phyloP scores from a whole-genome alignment of 2,888 invertebrate species.

The Diarsia brunnea region DNA sequence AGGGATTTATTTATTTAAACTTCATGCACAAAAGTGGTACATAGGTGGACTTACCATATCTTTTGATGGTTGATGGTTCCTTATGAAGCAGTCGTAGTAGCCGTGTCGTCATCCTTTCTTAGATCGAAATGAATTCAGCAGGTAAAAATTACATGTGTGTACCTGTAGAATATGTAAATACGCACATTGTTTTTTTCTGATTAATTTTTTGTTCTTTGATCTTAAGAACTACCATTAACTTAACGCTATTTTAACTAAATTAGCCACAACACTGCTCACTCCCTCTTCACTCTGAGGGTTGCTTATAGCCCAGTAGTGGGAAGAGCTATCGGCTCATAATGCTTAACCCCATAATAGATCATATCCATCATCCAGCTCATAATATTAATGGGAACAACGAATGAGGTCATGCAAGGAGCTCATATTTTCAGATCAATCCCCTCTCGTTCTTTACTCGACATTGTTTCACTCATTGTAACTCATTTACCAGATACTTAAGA shows the following conservation, averaged over 20 bases:
- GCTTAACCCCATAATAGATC: not conserved
- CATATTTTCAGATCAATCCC: constrained; percentile 34
- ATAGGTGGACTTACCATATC: too few species aligned
- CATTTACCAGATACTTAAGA: not conserved
- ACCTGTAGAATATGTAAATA: not conserved
- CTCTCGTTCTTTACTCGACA: constrained; percentile 39
- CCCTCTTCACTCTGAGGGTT: not conserved
- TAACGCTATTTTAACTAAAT: not conserved
- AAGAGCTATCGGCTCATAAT: not conserved
- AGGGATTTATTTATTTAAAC: too few species aligned
- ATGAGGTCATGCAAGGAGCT: constrained; percentile 65
- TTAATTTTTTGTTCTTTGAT: not conserved
- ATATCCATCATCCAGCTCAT: constrained; percentile 25
- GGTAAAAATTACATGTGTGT: not conserved
- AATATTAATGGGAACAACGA: constrained; percentile 49
- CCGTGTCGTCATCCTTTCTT: not conserved
- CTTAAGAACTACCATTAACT: not conserved
- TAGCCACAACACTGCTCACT: not conserved
- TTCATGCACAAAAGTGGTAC: too few species aligned
- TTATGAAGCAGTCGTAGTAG: too few species aligned
- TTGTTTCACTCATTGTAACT: constrained; percentile 27
- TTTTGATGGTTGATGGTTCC: too few species aligned
- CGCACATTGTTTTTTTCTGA: not conserved
- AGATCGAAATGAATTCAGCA: not conserved
- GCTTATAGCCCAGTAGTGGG: not conserved